Conservation (phyloP, 2,113 vertebrate genomes). For the Elgaria multicarinata region DNA sequence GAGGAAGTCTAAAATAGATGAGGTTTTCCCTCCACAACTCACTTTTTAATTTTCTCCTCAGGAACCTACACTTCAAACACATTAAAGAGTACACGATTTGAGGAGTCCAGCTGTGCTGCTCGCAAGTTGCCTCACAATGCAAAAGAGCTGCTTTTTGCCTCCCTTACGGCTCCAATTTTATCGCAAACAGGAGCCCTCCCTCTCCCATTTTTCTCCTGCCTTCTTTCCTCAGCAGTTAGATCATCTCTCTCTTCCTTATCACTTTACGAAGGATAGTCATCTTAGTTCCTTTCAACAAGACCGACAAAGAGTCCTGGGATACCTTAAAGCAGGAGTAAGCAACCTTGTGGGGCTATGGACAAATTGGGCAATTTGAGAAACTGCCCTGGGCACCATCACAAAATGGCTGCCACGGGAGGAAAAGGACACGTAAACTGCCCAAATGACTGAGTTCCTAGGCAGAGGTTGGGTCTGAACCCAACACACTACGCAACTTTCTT, state of each 20-base stretch:
- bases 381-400: no score
- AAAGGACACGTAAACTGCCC: no score
- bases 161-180: constrained; percentile 22
- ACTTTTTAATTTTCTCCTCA: constrained; percentile 41
- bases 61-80: constrained; percentile 32
- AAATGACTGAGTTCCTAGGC: no score
- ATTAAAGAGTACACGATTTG: neutral
- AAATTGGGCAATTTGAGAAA: no score
- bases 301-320: no score
- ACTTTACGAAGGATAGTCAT: neutral
- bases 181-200: neutral
- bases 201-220: neutral
- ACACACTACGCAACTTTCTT: no score
- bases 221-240: neutral
- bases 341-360: no score
- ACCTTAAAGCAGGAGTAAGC: neutral
- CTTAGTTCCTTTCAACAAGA: neutral
- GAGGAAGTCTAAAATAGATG: constrained; percentile 33
- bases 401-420: no score
- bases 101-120: constrained; percentile 26
- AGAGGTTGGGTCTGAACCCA: no score
- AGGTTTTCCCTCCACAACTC: constrained; percentile 6
- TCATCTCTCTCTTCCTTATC: neutral
- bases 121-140: constrained; percentile 23
- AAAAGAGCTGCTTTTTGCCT: constrained; percentile 29